Evolutionary conservation across 1,140 invertebrate genomes (phyloP), one percentile per base, ranked within the genome.

Genomic region (Calosoma granatense): DNA sequence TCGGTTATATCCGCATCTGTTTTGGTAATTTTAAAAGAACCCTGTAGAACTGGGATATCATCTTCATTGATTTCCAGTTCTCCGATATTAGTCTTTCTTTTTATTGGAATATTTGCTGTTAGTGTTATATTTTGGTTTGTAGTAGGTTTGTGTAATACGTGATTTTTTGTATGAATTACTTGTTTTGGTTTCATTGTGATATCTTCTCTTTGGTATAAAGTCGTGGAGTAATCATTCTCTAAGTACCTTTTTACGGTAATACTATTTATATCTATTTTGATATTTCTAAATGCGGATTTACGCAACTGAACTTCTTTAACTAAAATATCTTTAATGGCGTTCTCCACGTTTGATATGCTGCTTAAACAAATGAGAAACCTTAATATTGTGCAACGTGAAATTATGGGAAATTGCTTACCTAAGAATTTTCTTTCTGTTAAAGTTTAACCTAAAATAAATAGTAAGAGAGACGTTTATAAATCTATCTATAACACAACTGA

Each of bases 381-480:
- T n/a, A n/a, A n/a, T n/a, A n/a, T n/a, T n/a, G n/a, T n/a, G n/a
- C n/a, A n/a, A n/a, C 19, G 12, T 41, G 15, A 54, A 23, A 39
- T 53, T 54, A 43, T 19, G 20, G 55, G 2, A 55, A 47, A 53
- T n/a, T 23, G 66, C 67, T 62, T 72, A 82, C 79, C 77, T 81
- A 2, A 83, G 81, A 63, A 87, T 77, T 80, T 87, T 87, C 76
- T 83, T 82, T 63, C 83, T 76, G 67, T 90, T 86, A 17, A 89
- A 72, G 59, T 85, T 82, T 9, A 90, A 63, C 71, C 78, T 81
- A 71, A 87, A 90, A 70, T 85, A 84, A 9, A 88, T 82, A 60
- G 85, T 81, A n/a, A 87, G 68, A 54, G 79, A 78, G 55, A 82
- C 79, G 60, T 83, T 83, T 19, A 83, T 81, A 65, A 89, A 87